phyloP scores from a whole-genome alignment of 1,140 invertebrate species.

The Thaumetopoea pityocampa region DNA sequence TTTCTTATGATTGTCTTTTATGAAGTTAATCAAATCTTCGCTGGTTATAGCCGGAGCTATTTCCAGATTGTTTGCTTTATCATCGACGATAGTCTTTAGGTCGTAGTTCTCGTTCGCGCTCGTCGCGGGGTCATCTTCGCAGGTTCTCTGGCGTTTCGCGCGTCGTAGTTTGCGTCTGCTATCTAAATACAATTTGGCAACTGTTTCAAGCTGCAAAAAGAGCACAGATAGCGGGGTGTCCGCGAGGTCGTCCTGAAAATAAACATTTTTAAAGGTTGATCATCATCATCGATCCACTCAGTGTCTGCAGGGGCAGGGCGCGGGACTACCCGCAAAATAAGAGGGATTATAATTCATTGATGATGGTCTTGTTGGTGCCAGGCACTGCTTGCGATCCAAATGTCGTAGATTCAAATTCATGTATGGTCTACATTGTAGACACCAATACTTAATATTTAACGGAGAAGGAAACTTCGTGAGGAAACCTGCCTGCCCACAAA shows the following conservation, averaged over 20 bases:
- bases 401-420: no score
- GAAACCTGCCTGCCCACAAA: no score
- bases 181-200: conserved; percentile 55
- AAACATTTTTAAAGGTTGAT: no score
- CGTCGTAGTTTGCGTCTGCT: conserved; percentile 51
- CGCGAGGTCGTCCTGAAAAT: conserved; percentile 62
- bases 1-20: conserved; percentile 54
- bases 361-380: no score
- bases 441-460: no score
- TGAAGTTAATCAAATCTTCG: conserved; percentile 46
- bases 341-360: no score
- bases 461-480: no score
- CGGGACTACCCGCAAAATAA: no score
- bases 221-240: conserved; percentile 66
- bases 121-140: conserved; percentile 31
- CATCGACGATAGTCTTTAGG: conserved; percentile 41
- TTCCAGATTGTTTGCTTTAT: conserved; percentile 44
- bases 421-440: no score
- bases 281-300: no score
- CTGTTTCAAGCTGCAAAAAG: conserved; percentile 66
- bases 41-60: conserved; percentile 36
- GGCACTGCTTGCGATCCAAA: no score
- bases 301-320: no score
- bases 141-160: conserved; percentile 58
- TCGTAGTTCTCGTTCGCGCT: conserved; percentile 37